phyloP scores from a whole-genome alignment of 2,888 invertebrate species.

The Drosophila flavopinicola region DNA sequence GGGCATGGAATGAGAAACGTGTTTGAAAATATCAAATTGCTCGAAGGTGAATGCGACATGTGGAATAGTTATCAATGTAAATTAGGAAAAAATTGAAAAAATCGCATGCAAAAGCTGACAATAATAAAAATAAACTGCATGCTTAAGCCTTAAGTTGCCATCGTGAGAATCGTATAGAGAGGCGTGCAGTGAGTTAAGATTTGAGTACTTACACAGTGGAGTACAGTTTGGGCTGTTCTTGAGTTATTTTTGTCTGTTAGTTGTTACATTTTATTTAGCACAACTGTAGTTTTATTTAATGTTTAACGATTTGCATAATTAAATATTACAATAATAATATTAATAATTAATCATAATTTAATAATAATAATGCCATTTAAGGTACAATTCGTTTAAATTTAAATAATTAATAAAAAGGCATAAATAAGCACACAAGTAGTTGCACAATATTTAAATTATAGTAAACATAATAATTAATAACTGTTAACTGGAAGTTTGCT shows the following conservation, averaged over 20 bases:
- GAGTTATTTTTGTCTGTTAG: not conserved
- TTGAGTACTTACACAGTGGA: conserved; percentile 39
- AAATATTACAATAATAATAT: conserved; percentile 52
- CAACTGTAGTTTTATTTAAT: conserved; percentile 59
- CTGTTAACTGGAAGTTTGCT: conserved; percentile 28
- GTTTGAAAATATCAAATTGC: not conserved
- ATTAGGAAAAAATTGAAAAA: conserved; percentile 4
- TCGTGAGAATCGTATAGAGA: conserved; percentile 25
- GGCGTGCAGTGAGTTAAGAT: conserved; percentile 3
- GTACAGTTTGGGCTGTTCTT: not conserved
- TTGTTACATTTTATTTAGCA: conserved; percentile 38
- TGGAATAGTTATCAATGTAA: not conserved
- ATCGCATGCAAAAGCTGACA: conserved; percentile 6
- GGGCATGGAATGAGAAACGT: not conserved
- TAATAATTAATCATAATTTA: conserved; percentile 41
- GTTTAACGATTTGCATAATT: conserved; percentile 67
- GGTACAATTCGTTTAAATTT: conserved; percentile 68
- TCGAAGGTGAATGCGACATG: not conserved
- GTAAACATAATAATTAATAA: conserved; percentile 47
- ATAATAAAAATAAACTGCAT: conserved; percentile 10
- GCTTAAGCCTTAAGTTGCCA: not conserved
- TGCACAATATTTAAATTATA: conserved; percentile 16
- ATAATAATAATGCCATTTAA: conserved; percentile 64
- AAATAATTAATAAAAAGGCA: conserved; percentile 48
- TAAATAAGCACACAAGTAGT: conserved; percentile 51